Base-by-base conservation (phyloP, 2,888 invertebrate genomes). In the Lepidonotus clava region DNA sequence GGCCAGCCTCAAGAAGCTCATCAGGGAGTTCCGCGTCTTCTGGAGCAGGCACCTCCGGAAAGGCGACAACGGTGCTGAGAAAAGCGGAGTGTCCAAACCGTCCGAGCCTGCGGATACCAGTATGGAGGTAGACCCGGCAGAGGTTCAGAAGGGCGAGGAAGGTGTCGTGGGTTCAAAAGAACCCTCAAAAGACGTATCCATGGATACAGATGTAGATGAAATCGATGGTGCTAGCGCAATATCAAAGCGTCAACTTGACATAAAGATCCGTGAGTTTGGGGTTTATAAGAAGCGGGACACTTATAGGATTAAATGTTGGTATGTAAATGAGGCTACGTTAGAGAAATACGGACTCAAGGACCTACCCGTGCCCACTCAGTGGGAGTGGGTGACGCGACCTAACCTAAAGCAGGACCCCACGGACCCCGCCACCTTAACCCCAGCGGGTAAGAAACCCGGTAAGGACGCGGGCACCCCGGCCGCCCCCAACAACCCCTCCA, bases 261-360 rank as follows among this genome's bases (percentile, higher is more conserved):
- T 90, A 21, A 92, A 91, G 91, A 95, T 97, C 46, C 95, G 95
- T 83, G 95, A 96, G 89, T 94, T 96, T 21, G 96, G 96, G 0
- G 94, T 93, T 0, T 96, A 96, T 95, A 95, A 95, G 88, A 94
- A 95, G 83, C 95, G 95, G 89, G 95, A 95, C 0, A n/a, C 88
- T 24, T 95, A 95, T 87, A 95, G 95, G 85, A 96, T 95, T 86
- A 93, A 94, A n/a, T 96, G 96, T 90, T 97, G 97, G 97, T 95
- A 95, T 90, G 96, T 97, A 0, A 92, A 95, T 0, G 94, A 95
- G 11, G 95, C 95, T 18, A 90, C 95, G 0, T 94, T 96, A 21
- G 94, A 95, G 51, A 95, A 96, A 90, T 96, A 96, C 92, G 93
- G 95, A 6, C 91, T 95, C 32, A 91, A 94, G 0, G 94, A 95